Conservation (phyloP, 2,888 invertebrate genomes). For the Drosophila suboccidentalis region DNA sequence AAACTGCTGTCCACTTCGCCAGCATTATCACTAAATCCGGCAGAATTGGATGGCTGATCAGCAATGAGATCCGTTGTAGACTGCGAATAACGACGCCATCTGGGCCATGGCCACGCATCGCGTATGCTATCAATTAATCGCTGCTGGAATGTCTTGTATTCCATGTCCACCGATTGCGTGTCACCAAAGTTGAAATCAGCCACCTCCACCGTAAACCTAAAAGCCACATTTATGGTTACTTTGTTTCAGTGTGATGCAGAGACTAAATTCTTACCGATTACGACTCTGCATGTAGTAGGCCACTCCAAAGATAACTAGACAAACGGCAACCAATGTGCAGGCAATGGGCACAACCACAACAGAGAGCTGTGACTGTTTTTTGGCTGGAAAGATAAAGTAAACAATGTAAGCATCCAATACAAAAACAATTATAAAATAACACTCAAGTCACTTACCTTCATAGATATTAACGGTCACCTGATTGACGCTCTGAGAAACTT, state of each 20-base stretch:
- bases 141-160: constrained; percentile 95
- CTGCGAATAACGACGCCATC: constrained; percentile 73
- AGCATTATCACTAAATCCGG: constrained; percentile 59
- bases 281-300: constrained; percentile 94
- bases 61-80: constrained; percentile 79
- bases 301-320: constrained; percentile 94
- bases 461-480: constrained; percentile 93
- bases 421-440: too few species aligned
- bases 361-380: constrained; percentile 92
- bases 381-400: constrained; percentile 87
- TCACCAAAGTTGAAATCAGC: constrained; percentile 96
- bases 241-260: not conserved
- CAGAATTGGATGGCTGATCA: constrained; percentile 68
- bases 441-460: constrained; percentile 88
- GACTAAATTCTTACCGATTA: constrained; percentile 87
- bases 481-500: constrained; percentile 89
- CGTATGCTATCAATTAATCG: constrained; percentile 92
- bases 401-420: not conserved
- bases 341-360: constrained; percentile 95
- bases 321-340: constrained; percentile 92
- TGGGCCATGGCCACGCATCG: constrained; percentile 87
- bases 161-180: constrained; percentile 90
- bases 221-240: not conserved
- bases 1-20: constrained; percentile 81
- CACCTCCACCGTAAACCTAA: constrained; percentile 93